A percentile compares a stretch with the other conserved stretches of the same genome.
Evolutionary conservation across 1,140 invertebrate species (phyloP).

Genomic region (Leptinotarsa lineolata): DNA sequence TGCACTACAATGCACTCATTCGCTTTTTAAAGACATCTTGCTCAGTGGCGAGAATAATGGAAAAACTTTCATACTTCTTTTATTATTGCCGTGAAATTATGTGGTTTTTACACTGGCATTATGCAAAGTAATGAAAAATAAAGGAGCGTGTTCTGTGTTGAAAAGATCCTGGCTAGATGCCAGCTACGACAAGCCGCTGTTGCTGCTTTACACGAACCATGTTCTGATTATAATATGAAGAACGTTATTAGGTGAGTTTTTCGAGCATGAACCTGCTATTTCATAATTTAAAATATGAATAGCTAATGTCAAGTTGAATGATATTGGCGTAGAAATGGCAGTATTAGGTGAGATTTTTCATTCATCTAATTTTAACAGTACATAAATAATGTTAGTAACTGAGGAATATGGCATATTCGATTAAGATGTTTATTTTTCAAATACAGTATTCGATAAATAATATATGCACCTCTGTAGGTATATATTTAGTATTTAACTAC

Average conservation of each 20-base stretch:
- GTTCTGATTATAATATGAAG: background rate
- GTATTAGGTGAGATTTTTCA: too few relatives aligned
- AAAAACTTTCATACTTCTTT: background rate
- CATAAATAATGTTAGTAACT: too few relatives aligned
- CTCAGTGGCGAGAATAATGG: background rate
- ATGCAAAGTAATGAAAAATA: conserved; percentile 7
- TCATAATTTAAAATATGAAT: too few relatives aligned
- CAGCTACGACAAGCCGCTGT: background rate
- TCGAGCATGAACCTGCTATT: too few relatives aligned
- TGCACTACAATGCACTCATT: background rate
- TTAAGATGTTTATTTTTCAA: too few relatives aligned
- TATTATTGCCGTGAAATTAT: background rate
- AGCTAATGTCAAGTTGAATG: too few relatives aligned
- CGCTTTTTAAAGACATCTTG: background rate
- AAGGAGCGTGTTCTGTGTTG: background rate
- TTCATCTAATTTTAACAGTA: too few relatives aligned
- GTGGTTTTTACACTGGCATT: conserved; percentile 5
- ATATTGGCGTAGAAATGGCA: too few relatives aligned
- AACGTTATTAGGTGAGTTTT: background rate
- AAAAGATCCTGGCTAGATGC: background rate
- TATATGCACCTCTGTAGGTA: too few relatives aligned
- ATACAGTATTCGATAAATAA: too few relatives aligned
- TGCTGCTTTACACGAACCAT: background rate
- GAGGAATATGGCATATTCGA: too few relatives aligned
- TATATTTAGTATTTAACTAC: too few relatives aligned